Conservation (phyloP, 2,888 invertebrate species). For the Anthrax anthrax region DNA sequence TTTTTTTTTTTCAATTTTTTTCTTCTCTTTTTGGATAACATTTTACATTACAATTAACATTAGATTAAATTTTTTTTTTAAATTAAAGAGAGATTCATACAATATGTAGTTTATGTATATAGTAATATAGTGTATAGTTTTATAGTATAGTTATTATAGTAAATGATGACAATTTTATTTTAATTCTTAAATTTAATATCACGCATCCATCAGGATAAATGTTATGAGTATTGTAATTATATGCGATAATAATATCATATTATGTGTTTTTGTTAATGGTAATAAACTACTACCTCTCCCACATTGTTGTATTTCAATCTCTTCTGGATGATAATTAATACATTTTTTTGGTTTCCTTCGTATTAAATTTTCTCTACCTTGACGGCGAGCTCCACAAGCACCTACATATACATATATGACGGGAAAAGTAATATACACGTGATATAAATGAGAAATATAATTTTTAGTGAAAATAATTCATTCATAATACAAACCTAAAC, state of each 20-base stretch:
- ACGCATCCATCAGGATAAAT: constrained; percentile 28
- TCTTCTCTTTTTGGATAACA: no score
- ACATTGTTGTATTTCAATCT: constrained; percentile 37
- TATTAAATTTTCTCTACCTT: constrained; percentile 49
- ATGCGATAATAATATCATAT: constrained; percentile 24
- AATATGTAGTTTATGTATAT: no score
- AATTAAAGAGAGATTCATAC: no score
- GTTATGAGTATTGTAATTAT: constrained; percentile 26
- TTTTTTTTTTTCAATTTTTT: no score
- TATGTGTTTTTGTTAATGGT: constrained; percentile 11
- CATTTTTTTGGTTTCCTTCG: constrained; percentile 64
- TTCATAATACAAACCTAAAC: constrained; percentile 33
- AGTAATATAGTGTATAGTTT: no score
- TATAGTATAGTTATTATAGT: no score
- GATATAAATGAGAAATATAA: no score
- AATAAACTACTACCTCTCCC: constrained; percentile 27
- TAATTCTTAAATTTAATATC: constrained; percentile 22
- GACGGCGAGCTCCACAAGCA: constrained; percentile 40
- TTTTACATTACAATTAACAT: no score
- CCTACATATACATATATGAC: constrained; percentile 19
- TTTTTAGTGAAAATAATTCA: no score
- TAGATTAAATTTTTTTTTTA: no score
- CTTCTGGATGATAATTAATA: constrained; percentile 81
- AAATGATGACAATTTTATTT: no score
- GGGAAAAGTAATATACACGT: no score